These are phyloP conservation scores for Sebastes hubbsi DNA, from an alignment of 2,797 vertebrate genomes.

Conservation along the genomic window DNA sequence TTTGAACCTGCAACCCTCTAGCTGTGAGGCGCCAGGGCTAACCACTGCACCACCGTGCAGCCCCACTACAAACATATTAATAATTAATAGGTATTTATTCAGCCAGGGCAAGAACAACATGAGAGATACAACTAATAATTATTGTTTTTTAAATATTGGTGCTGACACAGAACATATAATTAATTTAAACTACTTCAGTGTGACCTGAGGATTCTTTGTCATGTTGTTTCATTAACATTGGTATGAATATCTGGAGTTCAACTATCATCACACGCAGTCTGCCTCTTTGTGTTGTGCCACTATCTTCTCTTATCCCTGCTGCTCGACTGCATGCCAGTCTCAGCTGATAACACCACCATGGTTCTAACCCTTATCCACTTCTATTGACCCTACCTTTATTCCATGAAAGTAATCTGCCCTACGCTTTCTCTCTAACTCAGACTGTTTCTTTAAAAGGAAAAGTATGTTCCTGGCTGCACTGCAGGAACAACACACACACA, in stretches of 20 bases:
- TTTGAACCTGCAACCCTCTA: no score
- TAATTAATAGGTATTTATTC: not conserved
- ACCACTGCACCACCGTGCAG: no score
- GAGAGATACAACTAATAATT: not conserved
- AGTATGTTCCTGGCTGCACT: slow-evolving; percentile 67
- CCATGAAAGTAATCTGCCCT: not conserved
- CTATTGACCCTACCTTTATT: slow-evolving; percentile 1
- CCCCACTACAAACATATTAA: not conserved
- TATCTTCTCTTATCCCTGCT: slow-evolving; percentile 38
- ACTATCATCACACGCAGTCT: not conserved
- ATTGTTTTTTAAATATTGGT: no score
- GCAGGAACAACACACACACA: slow-evolving; percentile 42
- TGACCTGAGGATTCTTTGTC: not conserved
- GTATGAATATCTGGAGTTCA: slow-evolving; percentile 3
- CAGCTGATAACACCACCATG: slow-evolving; percentile 34
- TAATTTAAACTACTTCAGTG: not conserved
- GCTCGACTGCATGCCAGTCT: slow-evolving; percentile 27
- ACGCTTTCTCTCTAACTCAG: not conserved
- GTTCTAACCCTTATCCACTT: not conserved
- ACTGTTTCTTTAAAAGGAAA: slow-evolving; percentile 78
- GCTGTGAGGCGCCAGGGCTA: no score
- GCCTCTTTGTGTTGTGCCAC: slow-evolving; percentile 26
- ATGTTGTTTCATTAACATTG: slow-evolving; percentile 1
- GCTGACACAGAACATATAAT: not conserved
- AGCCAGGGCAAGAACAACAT: not conserved